Evolutionary conservation across 2,888 invertebrate species (phyloP).

Genomic region (Heliconius aoede): DNA sequence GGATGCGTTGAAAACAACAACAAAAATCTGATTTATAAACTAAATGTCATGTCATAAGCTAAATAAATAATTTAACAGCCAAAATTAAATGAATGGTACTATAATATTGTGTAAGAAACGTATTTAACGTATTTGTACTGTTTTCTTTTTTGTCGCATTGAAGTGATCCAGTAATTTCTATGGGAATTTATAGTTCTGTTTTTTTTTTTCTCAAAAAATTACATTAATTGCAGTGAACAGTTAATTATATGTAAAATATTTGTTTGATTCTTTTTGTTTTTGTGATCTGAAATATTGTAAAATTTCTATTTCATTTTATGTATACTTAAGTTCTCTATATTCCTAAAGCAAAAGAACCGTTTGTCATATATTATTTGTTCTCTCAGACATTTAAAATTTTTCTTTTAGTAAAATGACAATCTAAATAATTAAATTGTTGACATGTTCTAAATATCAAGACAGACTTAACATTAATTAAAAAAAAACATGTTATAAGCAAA

Average conservation of each 20-base stretch:
- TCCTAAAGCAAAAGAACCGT: neutral
- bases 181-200: neutral
- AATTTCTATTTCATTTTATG: neutral
- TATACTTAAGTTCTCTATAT: neutral
- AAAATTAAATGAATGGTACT: constrained; percentile 15
- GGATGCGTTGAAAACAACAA: constrained; percentile 91
- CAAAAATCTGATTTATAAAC: constrained; percentile 11
- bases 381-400: neutral
- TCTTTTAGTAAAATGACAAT: neutral
- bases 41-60: constrained; percentile 10
- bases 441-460: neutral
- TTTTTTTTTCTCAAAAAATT: neutral
- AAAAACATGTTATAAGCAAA: neutral
- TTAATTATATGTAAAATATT: neutral
- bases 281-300: neutral
- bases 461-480: neutral
- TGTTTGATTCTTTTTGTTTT: neutral
- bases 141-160: neutral
- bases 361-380: neutral
- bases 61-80: constrained; percentile 23
- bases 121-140: neutral
- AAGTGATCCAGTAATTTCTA: neutral
- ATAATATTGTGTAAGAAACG: constrained; percentile 11
- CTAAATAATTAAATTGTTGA: neutral
- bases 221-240: neutral